Percentiles rank a stretch among this genome's conserved stretches.
These are phyloP conservation scores for Limnephilus auricula DNA, from an alignment of 2,888 invertebrate genomes.

Conservation along the genomic window DNA sequence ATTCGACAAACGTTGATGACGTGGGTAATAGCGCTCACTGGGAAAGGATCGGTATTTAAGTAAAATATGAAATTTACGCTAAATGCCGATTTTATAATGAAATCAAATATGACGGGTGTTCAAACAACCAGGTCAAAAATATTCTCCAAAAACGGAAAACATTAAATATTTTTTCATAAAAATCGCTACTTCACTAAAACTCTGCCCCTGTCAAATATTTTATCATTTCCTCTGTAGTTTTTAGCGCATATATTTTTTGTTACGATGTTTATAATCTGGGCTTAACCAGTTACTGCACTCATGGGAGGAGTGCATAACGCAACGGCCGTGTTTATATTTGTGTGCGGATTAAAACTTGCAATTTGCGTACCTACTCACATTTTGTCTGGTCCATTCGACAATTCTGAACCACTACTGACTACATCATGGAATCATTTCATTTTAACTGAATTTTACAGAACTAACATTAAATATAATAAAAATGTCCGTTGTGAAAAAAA, in stretches of 20 bases:
- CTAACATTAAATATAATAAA: background rate
- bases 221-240: background rate
- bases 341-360: slow-evolving; percentile 52
- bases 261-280: background rate
- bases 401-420: slow-evolving; percentile 30
- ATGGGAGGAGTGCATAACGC: slow-evolving; percentile 36
- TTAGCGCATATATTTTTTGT: background rate
- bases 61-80: too few species aligned
- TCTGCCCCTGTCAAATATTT: background rate
- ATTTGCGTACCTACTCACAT: slow-evolving; percentile 35
- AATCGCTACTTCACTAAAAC: background rate
- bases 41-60: too few species aligned
- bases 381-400: slow-evolving; percentile 47
- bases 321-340: slow-evolving; percentile 51
- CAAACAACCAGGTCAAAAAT: too few species aligned
- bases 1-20: too few species aligned
- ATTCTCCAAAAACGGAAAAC: too few species aligned
- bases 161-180: background rate
- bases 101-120: too few species aligned
- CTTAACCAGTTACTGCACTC: slow-evolving; percentile 8
- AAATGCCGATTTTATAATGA: too few species aligned
- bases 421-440: slow-evolving; percentile 47
- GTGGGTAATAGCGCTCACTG: too few species aligned
- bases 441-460: background rate
- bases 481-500: background rate